Evolutionary conservation across 2,888 invertebrate species (phyloP).

Genomic region (Pammene aurita): DNA sequence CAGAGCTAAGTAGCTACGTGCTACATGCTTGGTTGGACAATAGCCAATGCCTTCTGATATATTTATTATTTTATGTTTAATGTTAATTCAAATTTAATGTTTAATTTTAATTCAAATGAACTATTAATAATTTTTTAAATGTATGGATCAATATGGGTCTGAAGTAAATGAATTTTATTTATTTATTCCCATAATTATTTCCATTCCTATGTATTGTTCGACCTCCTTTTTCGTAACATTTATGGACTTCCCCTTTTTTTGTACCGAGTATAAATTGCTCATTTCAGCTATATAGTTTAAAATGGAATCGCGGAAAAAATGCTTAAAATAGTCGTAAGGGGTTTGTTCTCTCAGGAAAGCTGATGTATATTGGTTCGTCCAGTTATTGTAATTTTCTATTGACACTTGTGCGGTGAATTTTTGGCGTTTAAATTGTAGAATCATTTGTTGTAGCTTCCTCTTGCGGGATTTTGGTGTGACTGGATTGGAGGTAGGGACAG

Average conservation of each 20-base stretch:
- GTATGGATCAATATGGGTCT: too few species aligned
- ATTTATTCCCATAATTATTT: slow-evolving; percentile 11
- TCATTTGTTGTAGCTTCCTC: slow-evolving; percentile 8
- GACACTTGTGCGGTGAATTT: slow-evolving; percentile 10
- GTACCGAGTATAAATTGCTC: slow-evolving; percentile 15
- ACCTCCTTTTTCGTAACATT: slow-evolving; percentile 6
- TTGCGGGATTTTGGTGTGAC: slow-evolving; percentile 25
- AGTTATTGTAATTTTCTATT: slow-evolving; percentile 13
- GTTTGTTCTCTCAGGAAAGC: not conserved
- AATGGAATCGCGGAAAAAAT: not conserved
- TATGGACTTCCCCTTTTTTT: slow-evolving; percentile 11
- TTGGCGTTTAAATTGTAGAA: slow-evolving; percentile 6
- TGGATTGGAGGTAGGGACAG: slow-evolving; percentile 5
- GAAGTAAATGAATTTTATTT: too few species aligned
- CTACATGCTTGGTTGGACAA: too few species aligned
- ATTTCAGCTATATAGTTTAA: slow-evolving; percentile 13
- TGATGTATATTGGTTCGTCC: not conserved
- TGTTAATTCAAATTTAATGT: too few species aligned
- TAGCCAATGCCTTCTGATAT: too few species aligned
- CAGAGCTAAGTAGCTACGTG: too few species aligned
- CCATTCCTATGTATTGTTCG: slow-evolving; percentile 17
- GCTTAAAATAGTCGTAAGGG: slow-evolving; percentile 24
- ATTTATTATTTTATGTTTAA: too few species aligned
- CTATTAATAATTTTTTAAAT: too few species aligned
- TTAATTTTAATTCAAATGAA: too few species aligned